phyloP scores from a whole-genome alignment of 1,140 invertebrate species.

The Calephelis nemesis region DNA sequence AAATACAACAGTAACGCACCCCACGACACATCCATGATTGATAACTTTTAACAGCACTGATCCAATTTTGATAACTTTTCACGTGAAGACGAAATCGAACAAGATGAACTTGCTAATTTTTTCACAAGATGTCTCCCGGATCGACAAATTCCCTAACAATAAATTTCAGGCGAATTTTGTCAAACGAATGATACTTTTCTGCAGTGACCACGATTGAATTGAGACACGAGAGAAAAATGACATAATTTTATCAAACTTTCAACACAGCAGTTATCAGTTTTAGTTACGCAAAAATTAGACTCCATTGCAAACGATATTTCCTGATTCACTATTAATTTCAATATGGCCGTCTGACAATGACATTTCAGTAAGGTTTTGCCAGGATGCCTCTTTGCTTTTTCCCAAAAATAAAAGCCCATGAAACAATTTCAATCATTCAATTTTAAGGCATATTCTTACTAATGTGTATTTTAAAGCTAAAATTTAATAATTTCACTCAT shows the following conservation, averaged over 20 bases:
- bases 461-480: too few species aligned
- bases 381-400: not conserved
- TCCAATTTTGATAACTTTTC: constrained; percentile 67
- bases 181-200: constrained; percentile 75
- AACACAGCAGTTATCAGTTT: constrained; percentile 69
- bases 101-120: constrained; percentile 60
- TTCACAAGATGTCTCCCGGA: constrained; percentile 77
- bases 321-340: constrained; percentile 71
- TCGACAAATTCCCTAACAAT: constrained; percentile 65
- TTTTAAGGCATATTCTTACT: too few species aligned
- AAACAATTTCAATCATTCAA: not conserved
- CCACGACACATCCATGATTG: constrained; percentile 77
- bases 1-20: constrained; percentile 53
- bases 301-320: constrained; percentile 79
- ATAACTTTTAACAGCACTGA: constrained; percentile 56
- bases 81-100: constrained; percentile 69
- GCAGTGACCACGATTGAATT: constrained; percentile 67
- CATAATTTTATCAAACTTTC: constrained; percentile 75
- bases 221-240: constrained; percentile 67
- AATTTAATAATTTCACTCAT: too few species aligned
- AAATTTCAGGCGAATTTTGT: constrained; percentile 68
- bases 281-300: constrained; percentile 76
- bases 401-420: not conserved
- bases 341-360: constrained; percentile 56
- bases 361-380: constrained; percentile 2